Evolutionary conservation across 2,797 vertebrate species (phyloP), one percentile per base, ranked within the genome.

Genomic region (Acrossocheilus fasciatus): DNA sequence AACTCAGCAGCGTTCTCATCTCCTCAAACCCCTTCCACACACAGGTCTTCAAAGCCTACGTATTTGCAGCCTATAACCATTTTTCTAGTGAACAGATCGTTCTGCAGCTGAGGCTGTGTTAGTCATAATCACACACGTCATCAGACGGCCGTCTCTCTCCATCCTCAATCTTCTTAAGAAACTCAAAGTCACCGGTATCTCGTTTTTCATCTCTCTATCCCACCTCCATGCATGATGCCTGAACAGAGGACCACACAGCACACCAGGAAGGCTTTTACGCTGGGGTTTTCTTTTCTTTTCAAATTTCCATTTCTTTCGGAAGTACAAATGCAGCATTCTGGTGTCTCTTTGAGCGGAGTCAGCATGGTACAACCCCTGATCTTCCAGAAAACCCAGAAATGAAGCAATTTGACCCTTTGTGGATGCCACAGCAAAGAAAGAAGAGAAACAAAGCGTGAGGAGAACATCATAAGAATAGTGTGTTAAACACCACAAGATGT

Each of bases 81-180:
- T 87, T 86, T 87, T 76, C 88, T 86, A 92, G 85, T 87, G 86
- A 81, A 91, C 86, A 59, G 86, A 91, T 89, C 20, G 82, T 88
- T 85, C 59, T 84, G 34, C 45, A 78, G 62, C 74, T 10, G 36
- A 41, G 30, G 69, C 68, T 89, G 88, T 52, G 84, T 87, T 76
- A 90, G 88, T 90, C 88, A 89, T 88, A 88, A 92, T 91, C 83
- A 89, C 87, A 90, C 89, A 86, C 36, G 6, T 30, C 74, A 78
- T 85, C 36, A 57, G 73, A 84, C 34, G 47, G 54, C 75, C 70
- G 54, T 47, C 30, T 74, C 76, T 69, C 83, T 54, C 57, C 59
- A 59, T 89, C 52, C 57, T 79, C 85, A 17, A 4, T 77, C 69
- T 86, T 83, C 79, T 86, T 75, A 41, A 87, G 83, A 64, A 69